These are phyloP conservation scores for Acanthopleura granulata DNA, from an alignment of 2,888 invertebrate species.

Conservation along the genomic window DNA sequence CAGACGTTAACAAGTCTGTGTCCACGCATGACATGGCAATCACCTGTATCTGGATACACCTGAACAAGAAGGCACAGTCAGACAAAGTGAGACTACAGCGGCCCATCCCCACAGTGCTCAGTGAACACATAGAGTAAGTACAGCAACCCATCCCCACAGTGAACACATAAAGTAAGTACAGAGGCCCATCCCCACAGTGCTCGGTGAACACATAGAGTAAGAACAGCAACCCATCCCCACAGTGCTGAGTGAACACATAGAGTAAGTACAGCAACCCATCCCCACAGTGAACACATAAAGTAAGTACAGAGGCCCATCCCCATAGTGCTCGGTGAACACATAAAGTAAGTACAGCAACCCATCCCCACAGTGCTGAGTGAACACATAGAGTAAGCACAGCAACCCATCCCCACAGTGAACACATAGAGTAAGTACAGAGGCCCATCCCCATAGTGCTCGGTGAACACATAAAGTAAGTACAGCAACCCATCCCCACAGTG, in stretches of 20 bases:
- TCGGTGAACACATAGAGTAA: slow-evolving; percentile 43
- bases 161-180: slow-evolving; percentile 82
- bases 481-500: no score
- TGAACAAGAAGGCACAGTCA: slow-evolving; percentile 88
- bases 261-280: slow-evolving; percentile 63
- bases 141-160: slow-evolving; percentile 79
- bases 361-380: no score
- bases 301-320: slow-evolving; percentile 66
- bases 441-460: no score
- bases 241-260: no score
- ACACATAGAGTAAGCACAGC: no score
- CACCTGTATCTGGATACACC: slow-evolving; percentile 96
- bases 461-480: no score
- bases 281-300: slow-evolving; percentile 87
- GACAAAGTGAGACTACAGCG: slow-evolving; percentile 83
- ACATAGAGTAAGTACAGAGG: no score
- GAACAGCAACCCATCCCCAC: slow-evolving; percentile 23
- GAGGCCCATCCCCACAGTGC: slow-evolving; percentile 67
- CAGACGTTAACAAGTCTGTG: slow-evolving; percentile 87
- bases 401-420: no score
- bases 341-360: no score
- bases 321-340: no score
- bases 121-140: slow-evolving; percentile 84
- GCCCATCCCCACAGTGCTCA: slow-evolving; percentile 84
- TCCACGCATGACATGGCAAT: slow-evolving; percentile 93